A percentile compares a stretch with the other conserved stretches of the same genome.
Evolutionary conservation across 1,140 invertebrate species (phyloP).

Genomic region (Neotoxoptera formosana): DNA sequence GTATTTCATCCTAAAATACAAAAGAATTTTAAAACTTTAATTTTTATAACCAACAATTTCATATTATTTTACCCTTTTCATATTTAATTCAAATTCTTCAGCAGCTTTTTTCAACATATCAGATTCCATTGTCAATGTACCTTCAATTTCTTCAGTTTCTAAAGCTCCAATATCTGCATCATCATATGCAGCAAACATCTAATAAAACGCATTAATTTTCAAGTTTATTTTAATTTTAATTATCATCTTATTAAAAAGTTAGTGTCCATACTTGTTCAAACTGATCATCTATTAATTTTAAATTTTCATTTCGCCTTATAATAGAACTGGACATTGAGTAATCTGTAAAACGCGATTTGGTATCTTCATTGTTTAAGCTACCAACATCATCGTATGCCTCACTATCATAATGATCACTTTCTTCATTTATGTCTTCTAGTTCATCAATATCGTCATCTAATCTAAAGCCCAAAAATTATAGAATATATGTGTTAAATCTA

Average conservation of each 20-base stretch:
- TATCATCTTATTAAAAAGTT: background rate
- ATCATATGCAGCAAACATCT: slow-evolving; percentile 87
- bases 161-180: slow-evolving; percentile 89
- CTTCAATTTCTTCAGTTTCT: slow-evolving; percentile 90
- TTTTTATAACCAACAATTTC: slow-evolving; percentile 61
- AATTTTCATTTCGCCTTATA: slow-evolving; percentile 83
- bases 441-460: slow-evolving; percentile 61
- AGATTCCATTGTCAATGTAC: slow-evolving; percentile 73
- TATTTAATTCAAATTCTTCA: slow-evolving; percentile 69
- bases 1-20: slow-evolving; percentile 50
- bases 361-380: slow-evolving; percentile 77
- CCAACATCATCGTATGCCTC: slow-evolving; percentile 66
- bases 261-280: slow-evolving; percentile 80
- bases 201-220: slow-evolving; percentile 60
- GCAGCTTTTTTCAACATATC: slow-evolving; percentile 70
- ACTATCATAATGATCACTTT: slow-evolving; percentile 67
- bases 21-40: background rate
- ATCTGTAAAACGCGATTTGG: slow-evolving; percentile 88
- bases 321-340: slow-evolving; percentile 95
- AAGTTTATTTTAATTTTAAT: background rate
- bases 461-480: slow-evolving; percentile 35
- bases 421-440: slow-evolving; percentile 64
- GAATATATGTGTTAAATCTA: slow-evolving; percentile 42
- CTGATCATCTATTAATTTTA: slow-evolving; percentile 84
- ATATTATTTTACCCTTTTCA: slow-evolving; percentile 66